Evolutionary conservation across 2,113 vertebrate species (phyloP).

Genomic region (Sorex fumeus): DNA sequence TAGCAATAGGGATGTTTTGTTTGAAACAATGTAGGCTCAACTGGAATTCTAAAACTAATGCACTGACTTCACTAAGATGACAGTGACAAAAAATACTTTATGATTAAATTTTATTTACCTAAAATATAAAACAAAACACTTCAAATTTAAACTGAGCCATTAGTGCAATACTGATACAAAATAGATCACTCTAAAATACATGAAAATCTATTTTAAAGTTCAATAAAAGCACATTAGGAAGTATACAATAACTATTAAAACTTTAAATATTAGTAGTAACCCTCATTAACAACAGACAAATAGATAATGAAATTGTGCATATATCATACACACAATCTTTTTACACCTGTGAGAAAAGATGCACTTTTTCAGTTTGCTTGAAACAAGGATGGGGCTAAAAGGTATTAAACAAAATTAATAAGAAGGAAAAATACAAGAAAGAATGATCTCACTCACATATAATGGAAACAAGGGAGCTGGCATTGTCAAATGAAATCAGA

Average conservation of each 20-base stretch:
- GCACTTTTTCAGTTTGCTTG: no score
- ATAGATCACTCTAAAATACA: background rate
- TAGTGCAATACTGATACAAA: background rate
- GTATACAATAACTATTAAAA: background rate
- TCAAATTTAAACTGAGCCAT: background rate
- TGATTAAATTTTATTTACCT: background rate
- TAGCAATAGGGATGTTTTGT: background rate
- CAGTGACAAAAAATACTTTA: background rate
- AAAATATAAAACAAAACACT: background rate
- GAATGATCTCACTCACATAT: no score
- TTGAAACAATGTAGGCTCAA: background rate
- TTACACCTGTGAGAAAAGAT: no score
- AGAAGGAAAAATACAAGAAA: no score
- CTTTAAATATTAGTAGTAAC: background rate
- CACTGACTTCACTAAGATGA: background rate
- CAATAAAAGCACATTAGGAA: background rate
- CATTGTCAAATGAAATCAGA: no score
- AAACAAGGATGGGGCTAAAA: no score
- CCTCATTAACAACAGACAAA: no score
- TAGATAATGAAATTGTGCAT: no score
- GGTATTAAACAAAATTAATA: no score
- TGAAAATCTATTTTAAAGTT: background rate
- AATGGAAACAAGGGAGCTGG: no score
- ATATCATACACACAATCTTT: no score
- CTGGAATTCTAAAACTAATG: background rate